phyloP scores from a whole-genome alignment of 2,888 invertebrate species.

The Tipula confusa region DNA sequence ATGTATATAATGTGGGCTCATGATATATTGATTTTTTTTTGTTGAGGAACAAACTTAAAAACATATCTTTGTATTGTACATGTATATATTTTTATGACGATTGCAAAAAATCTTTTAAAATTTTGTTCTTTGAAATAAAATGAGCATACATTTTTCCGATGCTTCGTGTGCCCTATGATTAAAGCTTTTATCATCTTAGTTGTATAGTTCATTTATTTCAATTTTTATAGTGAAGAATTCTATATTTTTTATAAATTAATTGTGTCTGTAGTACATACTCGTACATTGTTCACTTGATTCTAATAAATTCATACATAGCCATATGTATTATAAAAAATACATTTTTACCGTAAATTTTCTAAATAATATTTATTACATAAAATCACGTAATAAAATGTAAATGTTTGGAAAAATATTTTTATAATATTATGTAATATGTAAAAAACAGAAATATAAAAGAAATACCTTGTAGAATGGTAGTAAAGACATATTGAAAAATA shows the following conservation, averaged over 20 bases:
- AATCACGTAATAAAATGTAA: background rate
- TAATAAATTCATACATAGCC: background rate
- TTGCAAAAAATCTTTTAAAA: background rate
- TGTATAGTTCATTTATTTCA: background rate
- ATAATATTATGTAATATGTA: background rate
- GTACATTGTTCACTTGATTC: background rate
- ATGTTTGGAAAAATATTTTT: conserved; percentile 7
- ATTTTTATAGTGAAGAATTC: background rate
- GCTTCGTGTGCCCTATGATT: background rate
- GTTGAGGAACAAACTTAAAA: background rate
- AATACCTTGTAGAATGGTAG: no score
- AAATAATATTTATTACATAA: background rate
- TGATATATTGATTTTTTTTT: background rate
- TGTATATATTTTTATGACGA: background rate
- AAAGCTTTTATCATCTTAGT: background rate
- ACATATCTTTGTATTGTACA: background rate
- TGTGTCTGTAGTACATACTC: background rate
- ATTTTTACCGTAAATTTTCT: background rate
- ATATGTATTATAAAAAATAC: background rate
- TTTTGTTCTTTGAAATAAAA: background rate
- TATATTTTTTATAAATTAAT: background rate
- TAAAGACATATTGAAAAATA: no score
- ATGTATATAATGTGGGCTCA: background rate
- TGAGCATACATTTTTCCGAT: background rate
- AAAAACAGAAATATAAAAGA: no score